Conservation (phyloP, 2,888 invertebrate genomes). For the Tinea semifulvella region DNA sequence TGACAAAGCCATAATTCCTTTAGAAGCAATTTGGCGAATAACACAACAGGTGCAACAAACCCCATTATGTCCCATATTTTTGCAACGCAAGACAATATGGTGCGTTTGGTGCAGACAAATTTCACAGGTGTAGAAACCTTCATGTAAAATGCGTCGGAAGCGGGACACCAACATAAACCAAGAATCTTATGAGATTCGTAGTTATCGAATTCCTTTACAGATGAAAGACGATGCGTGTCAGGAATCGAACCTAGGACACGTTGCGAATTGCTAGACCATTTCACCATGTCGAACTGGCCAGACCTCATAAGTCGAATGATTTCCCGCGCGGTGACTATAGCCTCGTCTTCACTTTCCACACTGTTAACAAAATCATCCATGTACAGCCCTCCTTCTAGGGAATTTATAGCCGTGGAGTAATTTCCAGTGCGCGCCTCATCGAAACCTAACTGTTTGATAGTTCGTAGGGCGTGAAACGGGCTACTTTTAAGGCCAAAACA, state of each 20-base stretch:
- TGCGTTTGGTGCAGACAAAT: conserved; percentile 19
- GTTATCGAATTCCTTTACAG: conserved; percentile 5
- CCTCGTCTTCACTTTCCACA: not conserved
- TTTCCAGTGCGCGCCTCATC: conserved; percentile 15
- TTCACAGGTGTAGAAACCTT: not conserved
- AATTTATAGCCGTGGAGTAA: not conserved
- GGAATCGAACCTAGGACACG: conserved; percentile 13
- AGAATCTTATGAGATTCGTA: conserved; percentile 12
- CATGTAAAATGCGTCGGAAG: conserved; percentile 1
- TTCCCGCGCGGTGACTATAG: not conserved
- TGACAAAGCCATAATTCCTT: conserved; percentile 16
- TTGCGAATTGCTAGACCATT: conserved; percentile 15
- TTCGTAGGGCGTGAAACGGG: conserved; percentile 18
- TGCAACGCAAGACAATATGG: conserved; percentile 18
- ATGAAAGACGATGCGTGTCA: conserved; percentile 11
- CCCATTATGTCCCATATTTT: conserved; percentile 19
- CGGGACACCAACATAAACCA: conserved; percentile 14
- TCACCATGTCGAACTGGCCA: conserved; percentile 14
- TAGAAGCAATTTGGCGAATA: conserved; percentile 18
- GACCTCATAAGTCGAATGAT: conserved; percentile 15
- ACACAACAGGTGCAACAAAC: conserved; percentile 17
- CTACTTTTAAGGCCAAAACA: conserved; percentile 18
- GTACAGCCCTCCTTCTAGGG: conserved; percentile 12
- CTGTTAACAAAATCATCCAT: conserved; percentile 19
- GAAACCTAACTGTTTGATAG: conserved; percentile 15